Percentiles rank a stretch among this genome's conserved stretches.
These are phyloP conservation scores for Sebastes goodei DNA, from an alignment of 2,797 vertebrate genomes.

Conservation along the genomic window DNA sequence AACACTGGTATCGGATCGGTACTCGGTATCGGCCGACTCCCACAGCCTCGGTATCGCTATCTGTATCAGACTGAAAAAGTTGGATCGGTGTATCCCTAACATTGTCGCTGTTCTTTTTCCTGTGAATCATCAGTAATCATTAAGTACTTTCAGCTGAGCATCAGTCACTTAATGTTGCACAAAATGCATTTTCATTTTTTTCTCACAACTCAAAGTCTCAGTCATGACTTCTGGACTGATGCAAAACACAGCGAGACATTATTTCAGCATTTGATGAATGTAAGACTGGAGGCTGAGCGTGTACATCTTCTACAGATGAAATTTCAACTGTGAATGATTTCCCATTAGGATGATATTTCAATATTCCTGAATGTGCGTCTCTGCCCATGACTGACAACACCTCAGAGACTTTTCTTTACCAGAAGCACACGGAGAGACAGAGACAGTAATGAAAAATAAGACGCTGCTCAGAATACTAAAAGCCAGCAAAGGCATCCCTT, in stretches of 20 bases:
- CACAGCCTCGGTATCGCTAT: too few relatives aligned
- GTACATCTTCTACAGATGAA: not conserved
- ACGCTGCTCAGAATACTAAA: conserved; percentile 26
- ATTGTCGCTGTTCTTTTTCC: not conserved
- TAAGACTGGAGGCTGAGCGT: not conserved
- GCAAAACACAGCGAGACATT: not conserved
- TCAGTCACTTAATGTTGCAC: not conserved
- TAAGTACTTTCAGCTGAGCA: not conserved
- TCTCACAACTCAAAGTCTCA: not conserved
- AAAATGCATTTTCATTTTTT: not conserved
- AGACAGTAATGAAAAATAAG: conserved; percentile 39
- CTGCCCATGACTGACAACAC: not conserved
- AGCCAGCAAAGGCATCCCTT: conserved; percentile 24
- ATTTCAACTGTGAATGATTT: not conserved
- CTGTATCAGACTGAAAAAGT: too few relatives aligned
- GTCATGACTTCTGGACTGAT: not conserved
- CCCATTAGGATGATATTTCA: not conserved
- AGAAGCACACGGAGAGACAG: conserved; percentile 14
- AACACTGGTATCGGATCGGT: too few relatives aligned
- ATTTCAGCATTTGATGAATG: not conserved
- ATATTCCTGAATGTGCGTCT: conserved; percentile 1
- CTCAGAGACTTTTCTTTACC: not conserved
- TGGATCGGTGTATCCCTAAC: too few relatives aligned
- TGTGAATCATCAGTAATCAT: not conserved
- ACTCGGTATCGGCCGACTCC: too few relatives aligned